phyloP scores from a whole-genome alignment of 1,140 invertebrate species.

The Gryllus bimaculatus region DNA sequence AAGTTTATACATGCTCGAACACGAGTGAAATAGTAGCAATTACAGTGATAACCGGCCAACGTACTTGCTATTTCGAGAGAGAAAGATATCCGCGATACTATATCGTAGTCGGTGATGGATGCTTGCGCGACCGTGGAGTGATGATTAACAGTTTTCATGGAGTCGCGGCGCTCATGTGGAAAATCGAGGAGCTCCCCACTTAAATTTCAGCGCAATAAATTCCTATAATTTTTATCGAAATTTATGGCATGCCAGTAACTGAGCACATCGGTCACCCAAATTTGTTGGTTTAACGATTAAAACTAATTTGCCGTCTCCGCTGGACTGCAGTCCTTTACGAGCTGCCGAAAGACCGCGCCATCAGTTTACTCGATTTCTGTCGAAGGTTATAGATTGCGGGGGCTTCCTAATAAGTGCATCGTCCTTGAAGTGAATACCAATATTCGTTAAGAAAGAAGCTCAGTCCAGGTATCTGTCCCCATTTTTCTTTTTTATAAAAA shows the following conservation, averaged over 20 bases:
- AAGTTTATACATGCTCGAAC: neutral
- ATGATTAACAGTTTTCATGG: neutral
- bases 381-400: too few species aligned
- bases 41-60: neutral
- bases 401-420: too few species aligned
- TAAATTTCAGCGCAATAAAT: neutral
- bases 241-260: neutral
- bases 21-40: neutral
- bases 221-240: neutral
- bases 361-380: too few species aligned
- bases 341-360: too few species aligned
- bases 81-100: neutral
- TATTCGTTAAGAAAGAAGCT: too few species aligned
- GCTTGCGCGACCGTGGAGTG: neutral
- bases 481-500: too few species aligned
- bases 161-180: neutral
- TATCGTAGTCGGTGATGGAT: neutral
- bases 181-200: neutral
- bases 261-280: neutral
- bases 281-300: neutral
- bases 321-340: too few species aligned
- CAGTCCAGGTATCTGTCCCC: too few species aligned
- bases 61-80: neutral
- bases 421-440: too few species aligned
- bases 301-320: neutral